Conservation (phyloP, 2,797 vertebrate genomes). For the Cossypha niveicapilla region DNA sequence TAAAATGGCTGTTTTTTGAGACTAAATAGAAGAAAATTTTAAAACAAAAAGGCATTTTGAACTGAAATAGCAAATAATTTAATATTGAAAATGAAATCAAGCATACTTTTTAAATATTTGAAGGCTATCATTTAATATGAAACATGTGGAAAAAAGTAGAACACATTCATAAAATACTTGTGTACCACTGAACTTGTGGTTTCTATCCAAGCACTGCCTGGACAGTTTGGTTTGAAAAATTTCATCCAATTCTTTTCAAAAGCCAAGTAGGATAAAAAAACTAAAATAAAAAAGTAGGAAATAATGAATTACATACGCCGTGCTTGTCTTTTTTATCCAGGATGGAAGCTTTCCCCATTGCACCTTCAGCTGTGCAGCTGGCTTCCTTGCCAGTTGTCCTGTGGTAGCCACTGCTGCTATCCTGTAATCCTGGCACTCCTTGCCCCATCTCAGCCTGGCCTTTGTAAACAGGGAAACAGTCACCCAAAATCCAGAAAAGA, state of each 20-base stretch:
- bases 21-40: not conserved
- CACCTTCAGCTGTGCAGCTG: conserved; percentile 20
- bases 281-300: not conserved
- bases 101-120: not conserved
- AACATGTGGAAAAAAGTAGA: not conserved
- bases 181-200: not conserved
- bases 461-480: not conserved
- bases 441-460: conserved; percentile 23
- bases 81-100: not conserved
- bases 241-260: not conserved
- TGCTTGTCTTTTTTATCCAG: conserved; percentile 1
- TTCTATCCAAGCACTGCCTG: not conserved
- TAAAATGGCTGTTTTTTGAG: not conserved
- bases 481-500: not conserved
- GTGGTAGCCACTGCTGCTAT: not conserved
- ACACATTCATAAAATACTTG: not conserved
- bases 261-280: not conserved
- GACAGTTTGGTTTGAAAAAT: not conserved
- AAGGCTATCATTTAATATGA: not conserved
- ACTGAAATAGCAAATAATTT: not conserved
- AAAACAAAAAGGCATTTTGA: not conserved
- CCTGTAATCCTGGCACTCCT: conserved; percentile 37
- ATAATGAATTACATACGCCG: not conserved
- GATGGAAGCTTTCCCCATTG: conserved; percentile 21
- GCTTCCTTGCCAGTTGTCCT: not conserved